A percentile compares a stretch with the other conserved stretches of the same genome.
phyloP scores from a whole-genome alignment of 2,888 invertebrate genomes.

The Phytoseiulus persimilis region DNA sequence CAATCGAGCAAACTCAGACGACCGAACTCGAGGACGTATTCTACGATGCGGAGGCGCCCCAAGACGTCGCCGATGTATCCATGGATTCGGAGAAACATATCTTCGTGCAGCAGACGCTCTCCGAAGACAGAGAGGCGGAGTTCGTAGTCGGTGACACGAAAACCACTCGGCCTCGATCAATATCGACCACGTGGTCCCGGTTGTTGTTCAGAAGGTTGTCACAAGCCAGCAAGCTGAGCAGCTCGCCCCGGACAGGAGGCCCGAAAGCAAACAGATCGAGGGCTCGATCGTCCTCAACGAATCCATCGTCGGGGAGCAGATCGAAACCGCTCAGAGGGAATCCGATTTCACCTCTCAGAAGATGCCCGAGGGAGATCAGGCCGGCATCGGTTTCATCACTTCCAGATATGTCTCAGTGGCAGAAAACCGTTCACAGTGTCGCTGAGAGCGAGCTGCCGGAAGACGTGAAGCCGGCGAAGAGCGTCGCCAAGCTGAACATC shows the following conservation, averaged over 20 bases:
- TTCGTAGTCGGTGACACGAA: constrained; percentile 41
- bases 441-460: constrained; percentile 14
- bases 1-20: constrained; percentile 41
- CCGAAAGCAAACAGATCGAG: constrained; percentile 40
- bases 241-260: constrained; percentile 42
- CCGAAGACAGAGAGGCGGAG: constrained; percentile 44
- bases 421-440: constrained; percentile 7
- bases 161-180: neutral
- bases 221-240: constrained; percentile 32
- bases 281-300: constrained; percentile 13
- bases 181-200: constrained; percentile 38
- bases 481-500: constrained; percentile 6
- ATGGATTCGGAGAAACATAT: constrained; percentile 44
- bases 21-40: constrained; percentile 38
- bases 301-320: neutral
- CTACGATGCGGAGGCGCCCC: constrained; percentile 20
- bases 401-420: constrained; percentile 18
- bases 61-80: constrained; percentile 40
- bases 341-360: neutral
- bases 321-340: constrained; percentile 31
- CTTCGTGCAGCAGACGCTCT: constrained; percentile 43
- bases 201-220: constrained; percentile 14
- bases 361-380: constrained; percentile 6
- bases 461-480: constrained; percentile 16
- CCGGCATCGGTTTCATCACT: neutral